Evolutionary conservation across 2,113 vertebrate species (phyloP), one percentile per base, ranked within the genome.

Genomic region (Syrmaticus mikado): DNA sequence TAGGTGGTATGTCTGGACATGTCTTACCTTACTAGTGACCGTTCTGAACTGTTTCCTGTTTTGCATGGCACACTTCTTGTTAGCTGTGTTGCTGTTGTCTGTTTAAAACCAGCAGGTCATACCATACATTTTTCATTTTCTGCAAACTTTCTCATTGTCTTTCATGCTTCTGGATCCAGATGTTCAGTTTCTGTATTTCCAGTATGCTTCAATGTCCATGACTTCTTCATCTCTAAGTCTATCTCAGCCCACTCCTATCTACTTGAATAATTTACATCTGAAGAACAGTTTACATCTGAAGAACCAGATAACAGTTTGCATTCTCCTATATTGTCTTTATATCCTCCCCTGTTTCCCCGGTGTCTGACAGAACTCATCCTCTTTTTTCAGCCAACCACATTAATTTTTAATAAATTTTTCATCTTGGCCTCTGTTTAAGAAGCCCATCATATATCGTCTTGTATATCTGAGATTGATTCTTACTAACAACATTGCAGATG

Each of bases 11-110:
- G 13, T 13, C 36, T 82, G 20, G 20, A 71, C 4, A 27, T 30
- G 7, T 79, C 58, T 25, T 67, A 46, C 28, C 16, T 48, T 22
- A 66, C 2, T 28, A 75, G 11, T 13, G 12, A 70, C 14, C 18
- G 76, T 61, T 55, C 24, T 61, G 34, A 93, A 65, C 32, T 61
- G 18, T 77, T 57, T 90, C 76, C 28, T 83, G 43, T n/a, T 73
- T 7, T 65, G n/a, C 46, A n/a, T 77, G 55, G 27, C 30, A 40
- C 0, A 0, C 2, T 90, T 9, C 11, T 20, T 80, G 32, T 77
- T 77, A 83, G 22, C 30, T 70, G 55, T 46, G 24, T 4, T 17
- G 34, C 72, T 53, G 14, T 30, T 34, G 19, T 58, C 32, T 34
- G 76, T 95, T 93, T 85, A 80, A 64, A 92, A 64, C 6, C 38